A percentile compares a stretch with the other conserved stretches of the same genome.
Conservation (phyloP, 2,888 invertebrate genomes). For the Spodoptera exigua region DNA sequence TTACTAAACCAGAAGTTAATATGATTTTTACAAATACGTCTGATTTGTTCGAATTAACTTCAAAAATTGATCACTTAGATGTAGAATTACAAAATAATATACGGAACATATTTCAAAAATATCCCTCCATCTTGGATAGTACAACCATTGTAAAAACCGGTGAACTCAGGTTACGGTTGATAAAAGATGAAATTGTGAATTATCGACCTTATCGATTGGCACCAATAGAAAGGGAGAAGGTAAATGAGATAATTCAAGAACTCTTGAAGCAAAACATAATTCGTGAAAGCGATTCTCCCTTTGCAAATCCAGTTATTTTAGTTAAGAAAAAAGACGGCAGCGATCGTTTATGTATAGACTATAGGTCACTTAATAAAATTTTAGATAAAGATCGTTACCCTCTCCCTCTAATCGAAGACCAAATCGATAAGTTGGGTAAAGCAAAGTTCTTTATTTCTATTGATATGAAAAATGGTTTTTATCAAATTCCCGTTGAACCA, state of each 20-base stretch:
- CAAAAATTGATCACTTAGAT: slow-evolving; percentile 3
- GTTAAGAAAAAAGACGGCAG: too few relatives aligned
- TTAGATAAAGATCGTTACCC: too few relatives aligned
- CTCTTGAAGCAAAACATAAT: not conserved
- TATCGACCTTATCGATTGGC: slow-evolving; percentile 5
- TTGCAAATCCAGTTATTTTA: too few relatives aligned
- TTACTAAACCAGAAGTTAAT: too few relatives aligned
- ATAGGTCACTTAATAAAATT: too few relatives aligned
- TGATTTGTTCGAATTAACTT: too few relatives aligned
- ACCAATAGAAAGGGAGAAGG: slow-evolving; percentile 4
- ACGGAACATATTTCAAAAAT: slow-evolving; percentile 1
- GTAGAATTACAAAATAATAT: not conserved
- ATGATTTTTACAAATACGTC: too few relatives aligned
- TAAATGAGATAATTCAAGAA: slow-evolving; percentile 1
- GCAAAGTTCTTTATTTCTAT: not conserved
- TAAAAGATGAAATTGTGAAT: not conserved
- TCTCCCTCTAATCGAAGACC: too few relatives aligned
- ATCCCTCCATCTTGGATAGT: not conserved
- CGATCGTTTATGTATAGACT: too few relatives aligned
- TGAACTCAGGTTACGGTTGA: not conserved
- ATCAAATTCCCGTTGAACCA: not conserved
- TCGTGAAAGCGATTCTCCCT: too few relatives aligned
- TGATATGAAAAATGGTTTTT: slow-evolving; percentile 6
- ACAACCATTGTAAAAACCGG: slow-evolving; percentile 4
- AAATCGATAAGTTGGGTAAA: too few relatives aligned